Evolutionary conservation across 2,797 vertebrate genomes (phyloP).

Genomic region (Schizopygopsis malacanthus): DNA sequence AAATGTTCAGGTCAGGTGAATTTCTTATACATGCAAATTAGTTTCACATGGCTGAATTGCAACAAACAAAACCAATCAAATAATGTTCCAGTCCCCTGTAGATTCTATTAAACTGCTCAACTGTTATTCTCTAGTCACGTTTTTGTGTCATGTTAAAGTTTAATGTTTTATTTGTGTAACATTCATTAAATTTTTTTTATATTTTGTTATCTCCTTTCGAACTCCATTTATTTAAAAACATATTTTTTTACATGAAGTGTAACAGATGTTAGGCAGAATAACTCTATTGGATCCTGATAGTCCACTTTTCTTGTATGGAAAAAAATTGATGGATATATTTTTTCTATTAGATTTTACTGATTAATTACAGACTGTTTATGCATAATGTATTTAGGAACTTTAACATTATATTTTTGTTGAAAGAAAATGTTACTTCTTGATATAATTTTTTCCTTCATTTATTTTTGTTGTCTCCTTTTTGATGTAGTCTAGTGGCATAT

Average conservation of each 20-base stretch:
- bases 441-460: background rate
- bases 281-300: background rate
- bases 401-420: background rate
- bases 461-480: background rate
- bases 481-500: background rate
- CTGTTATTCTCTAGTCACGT: background rate
- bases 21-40: background rate
- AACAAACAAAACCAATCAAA: constrained; percentile 16
- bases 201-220: background rate
- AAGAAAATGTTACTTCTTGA: background rate
- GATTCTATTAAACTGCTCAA: background rate
- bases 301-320: background rate
- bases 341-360: background rate
- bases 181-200: background rate
- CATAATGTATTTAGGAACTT: background rate
- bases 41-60: background rate
- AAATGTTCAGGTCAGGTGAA: background rate
- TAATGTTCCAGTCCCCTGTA: background rate
- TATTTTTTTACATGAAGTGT: background rate
- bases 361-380: background rate
- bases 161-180: background rate
- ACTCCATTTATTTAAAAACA: background rate
- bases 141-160: background rate
- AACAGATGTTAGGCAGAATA: background rate
- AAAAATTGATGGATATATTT: too few relatives aligned